Evolutionary conservation across 1,140 invertebrate species (phyloP).

Genomic region (Latrodectus geometricus): DNA sequence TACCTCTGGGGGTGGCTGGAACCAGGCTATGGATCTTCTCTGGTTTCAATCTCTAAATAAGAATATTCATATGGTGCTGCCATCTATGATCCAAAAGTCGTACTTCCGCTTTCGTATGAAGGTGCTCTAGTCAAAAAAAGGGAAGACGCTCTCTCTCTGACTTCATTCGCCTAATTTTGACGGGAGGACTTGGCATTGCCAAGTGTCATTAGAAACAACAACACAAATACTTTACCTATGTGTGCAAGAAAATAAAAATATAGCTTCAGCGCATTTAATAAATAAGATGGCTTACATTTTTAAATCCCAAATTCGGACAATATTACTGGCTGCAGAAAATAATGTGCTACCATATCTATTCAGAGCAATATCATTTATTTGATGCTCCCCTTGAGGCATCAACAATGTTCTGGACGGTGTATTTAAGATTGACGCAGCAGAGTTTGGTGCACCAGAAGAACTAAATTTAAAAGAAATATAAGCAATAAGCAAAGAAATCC

Average conservation of each 20-base stretch:
- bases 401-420: conserved; percentile 72
- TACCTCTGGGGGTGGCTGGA: too few relatives aligned
- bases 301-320: conserved; percentile 87
- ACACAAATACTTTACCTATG: not conserved
- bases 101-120: too few relatives aligned
- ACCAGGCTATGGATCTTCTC: too few relatives aligned
- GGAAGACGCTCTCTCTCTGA: too few relatives aligned
- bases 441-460: conserved; percentile 76
- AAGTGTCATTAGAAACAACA: too few relatives aligned
- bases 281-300: conserved; percentile 74
- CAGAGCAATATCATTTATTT: conserved; percentile 79
- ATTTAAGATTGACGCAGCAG: conserved; percentile 70
- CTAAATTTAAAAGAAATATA: conserved; percentile 65
- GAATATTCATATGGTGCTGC: too few relatives aligned
- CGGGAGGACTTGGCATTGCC: too few relatives aligned
- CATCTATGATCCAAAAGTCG: too few relatives aligned
- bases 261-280: not conserved
- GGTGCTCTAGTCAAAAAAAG: too few relatives aligned
- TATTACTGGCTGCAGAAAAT: conserved; percentile 83
- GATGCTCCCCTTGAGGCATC: conserved; percentile 75
- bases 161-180: too few relatives aligned
- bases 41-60: too few relatives aligned
- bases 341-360: conserved; percentile 73
- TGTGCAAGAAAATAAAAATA: not conserved
- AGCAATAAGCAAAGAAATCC: too few relatives aligned